A percentile compares a stretch with the other conserved stretches of the same genome.
phyloP scores from a whole-genome alignment of 1,140 invertebrate genomes.

The Aricia agestis region DNA sequence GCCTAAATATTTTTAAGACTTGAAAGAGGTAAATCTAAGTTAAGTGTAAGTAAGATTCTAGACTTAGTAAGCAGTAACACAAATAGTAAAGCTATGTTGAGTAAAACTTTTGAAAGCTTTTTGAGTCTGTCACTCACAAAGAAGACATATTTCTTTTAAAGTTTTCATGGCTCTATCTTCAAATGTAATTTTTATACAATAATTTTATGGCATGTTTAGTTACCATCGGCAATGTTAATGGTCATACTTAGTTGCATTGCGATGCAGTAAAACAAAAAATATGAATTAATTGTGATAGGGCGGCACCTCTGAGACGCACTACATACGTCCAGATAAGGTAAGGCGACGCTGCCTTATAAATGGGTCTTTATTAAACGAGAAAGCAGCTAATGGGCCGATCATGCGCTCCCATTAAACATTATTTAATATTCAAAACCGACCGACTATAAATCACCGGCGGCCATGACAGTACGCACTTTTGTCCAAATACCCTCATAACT shows the following conservation, averaged over 20 bases:
- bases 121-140: no score
- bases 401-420: conserved; percentile 76
- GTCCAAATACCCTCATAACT: conserved; percentile 46
- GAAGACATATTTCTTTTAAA: no score
- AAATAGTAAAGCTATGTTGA: no score
- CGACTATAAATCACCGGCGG: conserved; percentile 71
- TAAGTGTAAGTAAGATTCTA: no score
- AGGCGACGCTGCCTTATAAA: conserved; percentile 73
- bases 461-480: conserved; percentile 70
- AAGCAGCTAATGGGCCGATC: conserved; percentile 75
- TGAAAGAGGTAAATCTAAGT: no score
- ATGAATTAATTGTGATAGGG: conserved; percentile 73
- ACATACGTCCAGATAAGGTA: conserved; percentile 74
- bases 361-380: conserved; percentile 76
- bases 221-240: conserved; percentile 20
- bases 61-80: no score
- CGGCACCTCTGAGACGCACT: conserved; percentile 70
- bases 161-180: no score
- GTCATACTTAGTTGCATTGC: neutral
- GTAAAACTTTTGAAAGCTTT: no score
- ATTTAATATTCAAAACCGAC: conserved; percentile 75
- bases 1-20: no score
- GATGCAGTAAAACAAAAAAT: conserved; percentile 55
- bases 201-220: neutral
- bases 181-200: no score